Base-by-base conservation (phyloP, 2,797 vertebrate genomes). In the Bovichtus variegatus region DNA sequence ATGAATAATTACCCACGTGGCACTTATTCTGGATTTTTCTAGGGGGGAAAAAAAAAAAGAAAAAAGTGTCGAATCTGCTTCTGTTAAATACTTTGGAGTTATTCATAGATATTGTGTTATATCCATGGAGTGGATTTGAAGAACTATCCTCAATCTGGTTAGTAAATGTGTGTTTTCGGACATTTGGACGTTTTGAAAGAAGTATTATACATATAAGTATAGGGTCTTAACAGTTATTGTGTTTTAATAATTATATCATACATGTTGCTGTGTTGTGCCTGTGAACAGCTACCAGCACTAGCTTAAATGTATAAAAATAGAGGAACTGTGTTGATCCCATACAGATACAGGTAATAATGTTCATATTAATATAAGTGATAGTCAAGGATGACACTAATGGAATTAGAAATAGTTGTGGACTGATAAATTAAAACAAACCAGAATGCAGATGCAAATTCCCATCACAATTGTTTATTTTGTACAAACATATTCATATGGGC, bases 61-160 rank as follows among this genome's bases (percentile, higher is more conserved):
- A 58, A 23, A 36, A 0, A 58, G 21, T 75, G 47, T 44, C 25
- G 86, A 85, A 81, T 85, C 60, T 64, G 61, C 49, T 40, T 43
- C 12, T 29, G 1, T 41, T 21, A 75, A 83, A 63, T 29, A 29
- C 6, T 7, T 1, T 7, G 5, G 2, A 0, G 3, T 27, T 41
- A 0, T 6, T n/a, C n/a, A n/a, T n/a, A 8, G 31, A 27, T 27
- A 27, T 31, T 34, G 31, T 27, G 27, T 27, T 27, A 27, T 6
- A 34, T 31, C 34, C 9, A 9, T 9, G 34, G 9, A 9, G 31
- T 31, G 31, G 9, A n/a, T n/a, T n/a, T n/a, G 3, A 8, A 27
- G 5, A 34, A 0, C 7, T 38, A 18, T 10, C 10, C 13, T 57
- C 7, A 57, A 0, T 23, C 18, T 21, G 53, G 51, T 58, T 5